Percentiles rank a stretch among this genome's conserved stretches.
Conservation (phyloP, 2,113 vertebrate species). For the Nyctibius bracteatus region DNA sequence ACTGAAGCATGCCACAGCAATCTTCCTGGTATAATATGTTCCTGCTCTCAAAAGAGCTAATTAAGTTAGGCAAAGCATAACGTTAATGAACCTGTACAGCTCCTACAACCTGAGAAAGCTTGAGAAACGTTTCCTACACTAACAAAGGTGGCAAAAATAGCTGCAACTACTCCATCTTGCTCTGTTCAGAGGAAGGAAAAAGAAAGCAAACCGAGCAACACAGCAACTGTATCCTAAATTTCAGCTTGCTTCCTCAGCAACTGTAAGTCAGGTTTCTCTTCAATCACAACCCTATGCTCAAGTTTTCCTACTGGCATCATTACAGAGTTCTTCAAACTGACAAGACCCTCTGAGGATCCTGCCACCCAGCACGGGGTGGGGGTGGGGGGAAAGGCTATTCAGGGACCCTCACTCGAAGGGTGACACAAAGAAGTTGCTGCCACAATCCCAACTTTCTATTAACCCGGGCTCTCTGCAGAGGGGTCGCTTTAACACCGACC, state of each 20-base stretch:
- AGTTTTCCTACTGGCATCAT: background rate
- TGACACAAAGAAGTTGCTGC: too few species aligned
- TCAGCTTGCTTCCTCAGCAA: background rate
- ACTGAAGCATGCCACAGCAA: background rate
- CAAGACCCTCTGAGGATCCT: too few species aligned
- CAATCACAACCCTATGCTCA: background rate
- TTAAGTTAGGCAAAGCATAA: background rate
- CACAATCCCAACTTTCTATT: background rate
- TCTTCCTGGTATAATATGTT: background rate
- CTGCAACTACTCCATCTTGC: background rate
- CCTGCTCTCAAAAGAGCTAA: background rate
- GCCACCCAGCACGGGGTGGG: background rate
- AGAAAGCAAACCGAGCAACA: background rate
- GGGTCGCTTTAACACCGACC: too few species aligned
- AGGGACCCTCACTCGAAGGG: rapidly evolving
- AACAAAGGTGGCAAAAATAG: background rate
- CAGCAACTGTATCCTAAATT: background rate
- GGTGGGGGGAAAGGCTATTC: rapidly evolving
- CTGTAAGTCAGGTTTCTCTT: background rate
- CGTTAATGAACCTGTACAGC: background rate
- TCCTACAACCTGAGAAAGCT: background rate
- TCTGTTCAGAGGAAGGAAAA: background rate
- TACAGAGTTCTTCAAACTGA: background rate
- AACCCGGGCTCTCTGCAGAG: background rate
- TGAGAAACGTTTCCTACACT: background rate